Percentiles rank a stretch among this genome's conserved stretches.
Evolutionary conservation across 64 coral and sea anemone species (phyloP).

Genomic region (Anthopleura sola): DNA sequence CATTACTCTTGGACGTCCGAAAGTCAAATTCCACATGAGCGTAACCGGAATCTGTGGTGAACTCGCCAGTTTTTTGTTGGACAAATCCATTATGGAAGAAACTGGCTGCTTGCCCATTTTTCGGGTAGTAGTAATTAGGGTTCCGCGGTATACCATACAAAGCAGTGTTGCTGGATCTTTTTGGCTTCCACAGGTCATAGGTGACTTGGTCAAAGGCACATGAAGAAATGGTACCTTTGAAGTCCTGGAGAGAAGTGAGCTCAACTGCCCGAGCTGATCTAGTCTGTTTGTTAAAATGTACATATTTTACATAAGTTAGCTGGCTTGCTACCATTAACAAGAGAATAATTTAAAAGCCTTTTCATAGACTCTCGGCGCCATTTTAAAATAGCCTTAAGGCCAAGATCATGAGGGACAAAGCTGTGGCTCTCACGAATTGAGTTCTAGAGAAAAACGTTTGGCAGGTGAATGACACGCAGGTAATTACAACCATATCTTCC

Average conservation of each 20-base stretch:
- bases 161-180: neutral
- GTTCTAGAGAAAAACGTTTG: too few species aligned
- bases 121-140: constrained; percentile 11
- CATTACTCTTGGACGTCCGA: constrained; percentile 52
- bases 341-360: neutral
- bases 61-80: constrained; percentile 53
- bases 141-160: constrained; percentile 25
- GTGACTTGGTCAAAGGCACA: neutral
- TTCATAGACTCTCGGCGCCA: too few species aligned
- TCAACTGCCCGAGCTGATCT: neutral
- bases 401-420: too few species aligned
- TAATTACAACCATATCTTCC: too few species aligned
- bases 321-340: too few species aligned
- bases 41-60: constrained; percentile 22
- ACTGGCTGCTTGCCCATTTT: constrained; percentile 36
- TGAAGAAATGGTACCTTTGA: neutral
- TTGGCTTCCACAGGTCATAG: neutral
- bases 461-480: too few species aligned
- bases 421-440: too few species aligned
- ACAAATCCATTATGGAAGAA: constrained; percentile 39
- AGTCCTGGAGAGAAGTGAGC: neutral
- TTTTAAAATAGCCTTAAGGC: too few species aligned
- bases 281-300: neutral
- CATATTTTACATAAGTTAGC: neutral
- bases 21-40: constrained; percentile 44